These are phyloP conservation scores for Archilochus colubris DNA, from an alignment of 2,113 vertebrate genomes.

Conservation along the genomic window DNA sequence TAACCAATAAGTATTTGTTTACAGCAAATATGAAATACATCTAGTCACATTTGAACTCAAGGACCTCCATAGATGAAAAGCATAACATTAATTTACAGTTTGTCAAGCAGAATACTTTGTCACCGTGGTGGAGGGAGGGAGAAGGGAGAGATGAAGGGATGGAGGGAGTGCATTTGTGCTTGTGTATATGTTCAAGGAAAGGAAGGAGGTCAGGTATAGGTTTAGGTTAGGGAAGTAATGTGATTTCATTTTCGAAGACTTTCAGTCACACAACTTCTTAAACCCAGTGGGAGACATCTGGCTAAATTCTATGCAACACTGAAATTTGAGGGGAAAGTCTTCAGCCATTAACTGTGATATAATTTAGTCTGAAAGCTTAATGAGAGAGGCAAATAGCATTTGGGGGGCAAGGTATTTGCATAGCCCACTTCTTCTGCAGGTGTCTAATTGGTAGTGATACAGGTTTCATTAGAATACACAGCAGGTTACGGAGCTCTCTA, in stretches of 20 bases:
- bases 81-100: conserved; percentile 35
- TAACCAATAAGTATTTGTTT: conserved; percentile 48
- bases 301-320: not conserved
- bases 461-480: conserved; percentile 60
- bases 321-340: conserved; percentile 22
- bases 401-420: conserved; percentile 42
- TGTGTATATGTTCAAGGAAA: not conserved
- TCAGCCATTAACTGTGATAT: conserved; percentile 34
- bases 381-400: conserved; percentile 49
- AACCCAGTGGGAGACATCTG: conserved; percentile 5
- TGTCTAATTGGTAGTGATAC: conserved; percentile 62
- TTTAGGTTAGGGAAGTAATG: not conserved
- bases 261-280: conserved; percentile 3
- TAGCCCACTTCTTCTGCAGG: conserved; percentile 52
- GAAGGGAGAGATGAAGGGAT: not conserved
- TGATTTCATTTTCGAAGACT: not conserved
- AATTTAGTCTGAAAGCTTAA: conserved; percentile 63
- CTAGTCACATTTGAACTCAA: conserved; percentile 62
- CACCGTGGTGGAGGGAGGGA: not conserved
- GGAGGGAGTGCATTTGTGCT: not conserved
- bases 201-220: not conserved
- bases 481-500: conserved; percentile 43
- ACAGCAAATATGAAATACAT: conserved; percentile 41
- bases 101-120: not conserved
- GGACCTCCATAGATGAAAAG: conserved; percentile 50